Conservation (phyloP, 2,113 vertebrate species). For the Macrotus californicus region DNA sequence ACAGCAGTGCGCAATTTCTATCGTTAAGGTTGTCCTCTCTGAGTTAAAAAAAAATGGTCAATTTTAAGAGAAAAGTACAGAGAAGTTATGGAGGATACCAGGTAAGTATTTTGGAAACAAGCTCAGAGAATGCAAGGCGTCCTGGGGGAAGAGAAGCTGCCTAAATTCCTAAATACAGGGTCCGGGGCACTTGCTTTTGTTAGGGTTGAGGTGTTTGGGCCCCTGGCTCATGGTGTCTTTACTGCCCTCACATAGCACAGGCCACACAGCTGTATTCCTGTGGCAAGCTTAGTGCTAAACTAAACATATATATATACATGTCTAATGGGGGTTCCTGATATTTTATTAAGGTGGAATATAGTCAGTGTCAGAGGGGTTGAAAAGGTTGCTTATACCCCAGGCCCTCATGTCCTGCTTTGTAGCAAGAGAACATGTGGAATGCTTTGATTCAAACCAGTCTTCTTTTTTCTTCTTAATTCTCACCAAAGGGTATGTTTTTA, state of each 20-base stretch:
- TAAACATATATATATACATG: neutral
- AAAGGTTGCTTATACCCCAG: neutral
- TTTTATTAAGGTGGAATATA: slow-evolving; percentile 22
- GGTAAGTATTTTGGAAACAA: neutral
- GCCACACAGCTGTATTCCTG: neutral
- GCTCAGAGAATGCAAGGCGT: neutral
- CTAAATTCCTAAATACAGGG: neutral
- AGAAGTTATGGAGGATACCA: neutral
- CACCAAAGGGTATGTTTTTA: no score
- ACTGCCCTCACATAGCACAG: neutral
- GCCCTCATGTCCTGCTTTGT: neutral
- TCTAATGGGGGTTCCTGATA: neutral
- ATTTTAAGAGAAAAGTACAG: neutral
- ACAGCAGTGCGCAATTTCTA: neutral
- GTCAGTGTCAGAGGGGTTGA: neutral
- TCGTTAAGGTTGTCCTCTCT: neutral
- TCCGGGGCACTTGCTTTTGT: neutral
- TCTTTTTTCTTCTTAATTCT: neutral
- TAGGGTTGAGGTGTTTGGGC: neutral
- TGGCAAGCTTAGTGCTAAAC: neutral
- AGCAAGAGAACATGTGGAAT: neutral
- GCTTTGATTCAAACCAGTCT: neutral
- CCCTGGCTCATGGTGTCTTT: neutral
- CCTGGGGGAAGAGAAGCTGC: neutral
- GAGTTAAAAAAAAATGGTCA: neutral